Percentiles rank a stretch among this genome's conserved stretches.
These are phyloP conservation scores for Zygogramma bicolorata DNA, from an alignment of 2,888 invertebrate genomes.

Conservation along the genomic window DNA sequence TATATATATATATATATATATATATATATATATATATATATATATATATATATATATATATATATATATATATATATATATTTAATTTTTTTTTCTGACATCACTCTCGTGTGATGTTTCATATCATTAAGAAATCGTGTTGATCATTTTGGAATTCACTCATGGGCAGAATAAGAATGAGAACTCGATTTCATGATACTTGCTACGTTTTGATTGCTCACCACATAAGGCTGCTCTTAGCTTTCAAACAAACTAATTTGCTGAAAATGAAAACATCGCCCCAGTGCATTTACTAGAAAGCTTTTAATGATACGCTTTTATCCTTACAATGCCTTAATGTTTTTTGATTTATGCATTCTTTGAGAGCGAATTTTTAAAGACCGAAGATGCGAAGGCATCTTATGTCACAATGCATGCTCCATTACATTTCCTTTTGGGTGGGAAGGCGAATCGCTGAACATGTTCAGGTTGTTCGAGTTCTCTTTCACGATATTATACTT, in stretches of 20 bases:
- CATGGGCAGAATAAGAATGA: background rate
- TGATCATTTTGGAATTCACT: too few species aligned
- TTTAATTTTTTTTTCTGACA: too few species aligned
- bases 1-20: too few species aligned
- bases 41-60: too few species aligned
- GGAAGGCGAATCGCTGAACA: too few species aligned
- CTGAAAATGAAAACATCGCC: conserved; percentile 54
- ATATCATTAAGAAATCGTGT: background rate
- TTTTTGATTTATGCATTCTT: conserved; percentile 39
- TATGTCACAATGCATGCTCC: background rate
- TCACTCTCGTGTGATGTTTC: too few species aligned
- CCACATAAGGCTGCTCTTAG: conserved; percentile 60
- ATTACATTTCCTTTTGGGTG: background rate
- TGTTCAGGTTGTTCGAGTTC: too few species aligned
- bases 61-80: too few species aligned
- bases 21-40: too few species aligned
- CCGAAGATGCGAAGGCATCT: background rate
- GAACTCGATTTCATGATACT: conserved; percentile 47
- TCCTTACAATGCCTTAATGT: conserved; percentile 45
- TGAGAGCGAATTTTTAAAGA: conserved; percentile 35
- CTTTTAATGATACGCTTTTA: conserved; percentile 60
- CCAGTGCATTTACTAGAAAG: conserved; percentile 60
- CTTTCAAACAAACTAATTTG: conserved; percentile 60
- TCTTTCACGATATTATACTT: background rate
- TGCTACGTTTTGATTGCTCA: conserved; percentile 53